phyloP scores from a whole-genome alignment of 2,113 vertebrate species.

The Cynoglossus semilaevis region DNA sequence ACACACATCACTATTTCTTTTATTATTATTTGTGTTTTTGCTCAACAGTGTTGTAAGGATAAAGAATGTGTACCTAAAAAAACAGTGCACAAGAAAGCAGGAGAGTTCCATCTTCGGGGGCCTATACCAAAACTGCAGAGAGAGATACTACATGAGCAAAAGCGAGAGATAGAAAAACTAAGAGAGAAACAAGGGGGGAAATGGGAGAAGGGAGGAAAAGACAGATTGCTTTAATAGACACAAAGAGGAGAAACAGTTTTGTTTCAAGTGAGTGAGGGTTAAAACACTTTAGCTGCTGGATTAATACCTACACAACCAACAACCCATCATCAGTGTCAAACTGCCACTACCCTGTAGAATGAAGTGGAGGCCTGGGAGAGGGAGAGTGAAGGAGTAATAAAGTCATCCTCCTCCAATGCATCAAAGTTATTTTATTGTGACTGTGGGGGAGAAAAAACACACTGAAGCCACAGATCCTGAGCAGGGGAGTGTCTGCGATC shows the following conservation, averaged over 20 bases:
- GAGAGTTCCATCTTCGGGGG: not conserved
- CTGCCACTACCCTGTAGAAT: conserved; percentile 20
- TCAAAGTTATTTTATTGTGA: conserved; percentile 46
- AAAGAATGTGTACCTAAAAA: not conserved
- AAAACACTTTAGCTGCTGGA: conserved; percentile 33
- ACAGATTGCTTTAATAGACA: conserved; percentile 39
- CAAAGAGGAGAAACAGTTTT: conserved; percentile 15
- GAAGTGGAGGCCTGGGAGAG: conserved; percentile 24
- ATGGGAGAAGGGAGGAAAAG: conserved; percentile 18
- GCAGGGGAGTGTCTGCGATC: not conserved
- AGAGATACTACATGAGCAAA: conserved; percentile 20
- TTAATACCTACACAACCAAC: conserved; percentile 35
- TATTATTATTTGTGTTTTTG: conserved; percentile 24
- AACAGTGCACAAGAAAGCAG: not conserved
- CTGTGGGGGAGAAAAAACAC: conserved; percentile 19
- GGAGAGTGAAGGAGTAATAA: conserved; percentile 19
- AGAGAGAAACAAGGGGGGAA: conserved; percentile 13
- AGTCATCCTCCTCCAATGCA: conserved; percentile 35
- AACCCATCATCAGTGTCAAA: conserved; percentile 29
- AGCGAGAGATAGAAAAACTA: conserved; percentile 3
- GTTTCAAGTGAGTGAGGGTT: conserved; percentile 31
- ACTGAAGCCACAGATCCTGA: conserved; percentile 21
- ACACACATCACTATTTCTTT: conserved; percentile 1
- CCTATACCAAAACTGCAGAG: conserved; percentile 3
- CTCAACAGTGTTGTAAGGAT: not conserved